These are phyloP conservation scores for Cyprinodon variegatus DNA, from an alignment of 2,113 vertebrate species.

Conservation along the genomic window DNA sequence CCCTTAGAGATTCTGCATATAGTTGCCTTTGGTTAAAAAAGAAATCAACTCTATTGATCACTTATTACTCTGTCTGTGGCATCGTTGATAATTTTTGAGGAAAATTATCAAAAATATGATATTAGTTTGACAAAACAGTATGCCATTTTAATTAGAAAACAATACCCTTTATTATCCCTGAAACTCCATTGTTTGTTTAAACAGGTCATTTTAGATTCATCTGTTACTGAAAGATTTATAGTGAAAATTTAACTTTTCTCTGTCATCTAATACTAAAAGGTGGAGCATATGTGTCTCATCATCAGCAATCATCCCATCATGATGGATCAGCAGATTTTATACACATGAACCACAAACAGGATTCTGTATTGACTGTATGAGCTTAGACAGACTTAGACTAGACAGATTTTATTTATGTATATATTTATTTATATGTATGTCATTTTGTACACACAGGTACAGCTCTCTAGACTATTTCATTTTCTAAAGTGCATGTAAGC, in stretches of 20 bases:
- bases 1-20: background rate
- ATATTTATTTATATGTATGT: too few species aligned
- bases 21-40: background rate
- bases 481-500: too few species aligned
- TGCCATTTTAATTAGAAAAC: background rate
- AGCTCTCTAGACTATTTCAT: too few species aligned
- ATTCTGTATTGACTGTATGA: background rate
- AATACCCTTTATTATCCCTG: background rate
- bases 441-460: too few species aligned
- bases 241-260: background rate
- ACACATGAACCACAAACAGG: background rate
- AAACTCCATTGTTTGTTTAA: background rate
- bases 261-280: background rate
- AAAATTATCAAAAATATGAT: too few species aligned
- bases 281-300: background rate
- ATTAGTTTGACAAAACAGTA: too few species aligned
- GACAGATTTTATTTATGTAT: too few species aligned
- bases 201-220: background rate
- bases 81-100: background rate
- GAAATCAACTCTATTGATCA: background rate
- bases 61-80: background rate
- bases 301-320: background rate
- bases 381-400: background rate
- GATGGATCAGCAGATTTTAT: slow-evolving; percentile 9
- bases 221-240: background rate